Conservation (phyloP, 2,888 invertebrate genomes). For the Drosophila testacea region DNA sequence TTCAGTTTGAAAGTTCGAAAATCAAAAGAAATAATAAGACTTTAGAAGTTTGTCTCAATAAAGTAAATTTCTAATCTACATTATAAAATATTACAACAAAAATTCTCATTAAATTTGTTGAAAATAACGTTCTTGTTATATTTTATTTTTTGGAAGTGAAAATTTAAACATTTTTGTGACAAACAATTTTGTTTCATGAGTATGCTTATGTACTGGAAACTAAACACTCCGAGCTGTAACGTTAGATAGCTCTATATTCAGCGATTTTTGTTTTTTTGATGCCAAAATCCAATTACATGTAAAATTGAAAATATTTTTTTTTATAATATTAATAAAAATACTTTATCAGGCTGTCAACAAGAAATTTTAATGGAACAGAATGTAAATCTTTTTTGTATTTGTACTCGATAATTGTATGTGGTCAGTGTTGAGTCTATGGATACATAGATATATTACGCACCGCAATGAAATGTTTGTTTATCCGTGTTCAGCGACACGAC, state of each 20-base stretch:
- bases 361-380: slow-evolving; percentile 1
- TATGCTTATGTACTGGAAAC: too few relatives aligned
- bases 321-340: neutral
- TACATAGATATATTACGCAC: slow-evolving; percentile 77
- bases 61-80: too few relatives aligned
- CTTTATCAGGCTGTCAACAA: neutral
- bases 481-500: slow-evolving; percentile 94
- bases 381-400: slow-evolving; percentile 4
- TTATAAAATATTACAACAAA: too few relatives aligned
- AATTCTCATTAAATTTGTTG: too few relatives aligned
- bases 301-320: neutral
- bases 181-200: too few relatives aligned
- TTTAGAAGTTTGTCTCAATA: too few relatives aligned
- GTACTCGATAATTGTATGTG: slow-evolving; percentile 17
- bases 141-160: too few relatives aligned
- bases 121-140: too few relatives aligned
- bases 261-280: neutral
- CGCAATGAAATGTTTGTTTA: slow-evolving; percentile 87
- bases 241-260: neutral
- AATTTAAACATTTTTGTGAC: too few relatives aligned
- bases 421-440: slow-evolving; percentile 5
- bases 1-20: too few relatives aligned
- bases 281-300: neutral
- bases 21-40: too few relatives aligned
- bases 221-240: too few relatives aligned